phyloP scores from a whole-genome alignment of 2,888 invertebrate genomes.

The Dynastes maya region DNA sequence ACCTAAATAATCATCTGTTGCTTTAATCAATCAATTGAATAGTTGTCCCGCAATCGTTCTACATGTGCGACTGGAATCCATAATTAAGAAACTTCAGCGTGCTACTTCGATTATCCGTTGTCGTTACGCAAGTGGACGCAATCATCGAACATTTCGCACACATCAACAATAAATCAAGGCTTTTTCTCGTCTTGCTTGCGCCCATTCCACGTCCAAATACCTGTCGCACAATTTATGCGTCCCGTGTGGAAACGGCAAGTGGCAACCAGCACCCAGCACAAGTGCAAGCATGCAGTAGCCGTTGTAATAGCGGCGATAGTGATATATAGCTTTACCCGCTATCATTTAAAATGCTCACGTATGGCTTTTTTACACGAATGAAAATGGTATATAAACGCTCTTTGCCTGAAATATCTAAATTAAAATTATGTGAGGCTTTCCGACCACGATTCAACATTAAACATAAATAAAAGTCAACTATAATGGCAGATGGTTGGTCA shows the following conservation, averaged over 20 bases:
- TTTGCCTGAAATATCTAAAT: conserved; percentile 31
- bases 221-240: conserved; percentile 45
- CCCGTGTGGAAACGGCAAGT: conserved; percentile 43
- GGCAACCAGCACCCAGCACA: conserved; percentile 31
- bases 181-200: conserved; percentile 43
- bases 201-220: conserved; percentile 45
- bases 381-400: conserved; percentile 25
- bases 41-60: conserved; percentile 50
- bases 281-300: conserved; percentile 39
- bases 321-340: conserved; percentile 39
- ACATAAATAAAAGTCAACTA: conserved; percentile 1
- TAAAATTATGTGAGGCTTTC: conserved; percentile 18
- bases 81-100: conserved; percentile 58
- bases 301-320: conserved; percentile 42
- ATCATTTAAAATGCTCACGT: conserved; percentile 39
- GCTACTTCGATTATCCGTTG: conserved; percentile 56
- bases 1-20: conserved; percentile 40
- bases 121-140: conserved; percentile 48
- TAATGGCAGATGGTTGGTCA: too few relatives aligned
- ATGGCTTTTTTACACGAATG: conserved; percentile 24
- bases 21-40: conserved; percentile 39
- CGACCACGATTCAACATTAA: conserved; percentile 14
- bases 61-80: conserved; percentile 58
- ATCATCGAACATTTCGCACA: conserved; percentile 47
- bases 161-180: conserved; percentile 43